Percentiles rank a stretch among this genome's conserved stretches.
Conservation (phyloP, 2,113 vertebrate species). For the Riparia riparia region DNA sequence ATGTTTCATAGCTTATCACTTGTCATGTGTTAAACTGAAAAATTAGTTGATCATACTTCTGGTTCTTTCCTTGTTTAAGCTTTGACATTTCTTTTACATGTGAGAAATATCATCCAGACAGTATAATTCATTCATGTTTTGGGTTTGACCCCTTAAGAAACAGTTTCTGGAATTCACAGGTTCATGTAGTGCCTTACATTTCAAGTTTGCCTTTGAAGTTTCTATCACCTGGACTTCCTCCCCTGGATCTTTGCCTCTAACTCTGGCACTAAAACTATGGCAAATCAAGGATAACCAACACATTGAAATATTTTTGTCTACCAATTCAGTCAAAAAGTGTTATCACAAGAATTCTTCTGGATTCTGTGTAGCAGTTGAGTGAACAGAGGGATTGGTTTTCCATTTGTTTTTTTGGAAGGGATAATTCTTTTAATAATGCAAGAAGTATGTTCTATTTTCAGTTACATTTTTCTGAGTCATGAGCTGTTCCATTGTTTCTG, state of each 20-base stretch:
- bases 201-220: background rate
- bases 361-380: background rate
- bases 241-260: background rate
- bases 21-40: background rate
- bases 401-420: background rate
- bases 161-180: slow-evolving; percentile 2
- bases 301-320: background rate
- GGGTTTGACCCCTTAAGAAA: background rate
- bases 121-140: slow-evolving; percentile 28
- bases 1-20: background rate
- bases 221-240: background rate
- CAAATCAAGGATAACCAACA: background rate
- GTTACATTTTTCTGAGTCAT: background rate
- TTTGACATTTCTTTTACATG: slow-evolving; percentile 51
- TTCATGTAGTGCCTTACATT: background rate
- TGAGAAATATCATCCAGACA: slow-evolving; percentile 1
- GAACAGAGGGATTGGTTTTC: background rate
- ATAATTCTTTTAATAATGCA: background rate
- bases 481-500: background rate
- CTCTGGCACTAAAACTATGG: background rate
- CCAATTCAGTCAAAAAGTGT: background rate
- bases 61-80: background rate
- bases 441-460: slow-evolving; percentile 10
- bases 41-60: background rate
- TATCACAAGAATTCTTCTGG: background rate